Percentiles rank a stretch among this genome's conserved stretches.
Evolutionary conservation across 2,888 invertebrate species (phyloP).

Genomic region (Drosophila kanekoi): DNA sequence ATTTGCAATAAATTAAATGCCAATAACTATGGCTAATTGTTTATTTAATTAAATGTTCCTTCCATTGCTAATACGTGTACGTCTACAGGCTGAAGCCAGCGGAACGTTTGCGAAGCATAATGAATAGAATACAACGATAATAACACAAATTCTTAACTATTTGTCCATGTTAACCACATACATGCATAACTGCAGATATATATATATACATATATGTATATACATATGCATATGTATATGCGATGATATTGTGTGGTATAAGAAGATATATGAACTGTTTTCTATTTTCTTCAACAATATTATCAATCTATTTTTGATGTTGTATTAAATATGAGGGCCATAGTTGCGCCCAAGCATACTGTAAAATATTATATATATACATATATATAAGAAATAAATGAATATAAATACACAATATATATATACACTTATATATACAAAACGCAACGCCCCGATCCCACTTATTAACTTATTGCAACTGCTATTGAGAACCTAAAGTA

Average conservation of each 20-base stretch:
- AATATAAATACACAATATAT: slow-evolving; percentile 22
- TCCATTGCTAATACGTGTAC: slow-evolving; percentile 22
- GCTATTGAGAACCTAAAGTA: slow-evolving; percentile 10
- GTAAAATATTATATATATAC: slow-evolving; percentile 29
- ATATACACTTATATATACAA: slow-evolving; percentile 8
- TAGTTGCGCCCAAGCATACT: slow-evolving; percentile 11
- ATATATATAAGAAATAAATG: slow-evolving; percentile 24
- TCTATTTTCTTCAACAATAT: slow-evolving; percentile 17
- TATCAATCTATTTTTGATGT: slow-evolving; percentile 43
- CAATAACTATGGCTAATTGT: slow-evolving; percentile 22
- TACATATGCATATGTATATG: background rate
- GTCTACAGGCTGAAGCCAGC: slow-evolving; percentile 14
- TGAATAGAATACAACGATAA: slow-evolving; percentile 51
- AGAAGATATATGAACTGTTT: slow-evolving; percentile 13
- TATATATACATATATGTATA: background rate
- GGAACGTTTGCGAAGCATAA: slow-evolving; percentile 21
- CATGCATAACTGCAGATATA: slow-evolving; percentile 1
- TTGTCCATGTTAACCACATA: slow-evolving; percentile 20
- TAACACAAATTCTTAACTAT: slow-evolving; percentile 17
- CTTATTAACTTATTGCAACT: slow-evolving; percentile 34
- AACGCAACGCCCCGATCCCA: slow-evolving; percentile 7
- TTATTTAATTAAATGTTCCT: slow-evolving; percentile 30
- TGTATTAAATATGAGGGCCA: slow-evolving; percentile 22
- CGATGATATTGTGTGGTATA: background rate
- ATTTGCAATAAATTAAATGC: slow-evolving; percentile 17